Base-by-base conservation (phyloP, 2,888 invertebrate species). In the Drosophila flavopinicola region DNA sequence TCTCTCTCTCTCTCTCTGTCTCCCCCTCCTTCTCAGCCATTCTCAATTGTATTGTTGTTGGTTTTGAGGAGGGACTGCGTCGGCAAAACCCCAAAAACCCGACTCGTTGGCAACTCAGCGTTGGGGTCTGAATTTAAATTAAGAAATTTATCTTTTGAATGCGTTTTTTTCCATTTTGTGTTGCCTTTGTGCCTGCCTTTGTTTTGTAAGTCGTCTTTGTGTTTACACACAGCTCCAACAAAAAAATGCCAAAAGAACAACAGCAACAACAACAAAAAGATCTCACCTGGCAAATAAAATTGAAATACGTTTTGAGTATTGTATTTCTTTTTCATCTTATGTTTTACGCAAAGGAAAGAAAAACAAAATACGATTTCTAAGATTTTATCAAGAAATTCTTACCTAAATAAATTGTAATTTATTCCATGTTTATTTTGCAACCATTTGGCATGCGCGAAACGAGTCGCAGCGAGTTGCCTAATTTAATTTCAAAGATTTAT, bases 61-160 rank as follows among this genome's bases (percentile, higher is more conserved):
- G 11, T 17, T 33, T 52, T 32, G 44, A 11, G 9, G 53, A 20
- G 56, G 49, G 51, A 66, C 68, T 25, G 51, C 30, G 42, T 38
- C 63, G 32, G 35, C 65, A 58, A 52, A 57, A 41, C 23, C 49
- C 56, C 70, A 52, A 73, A 75, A 65, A 75, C 73, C 63, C 78
- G 72, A 65, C 56, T 77, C 59, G 56, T 52, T 74, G 68, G 24
- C 68, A 75, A 75, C 58, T 57, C 72, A 66, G 68, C 39, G 66
- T 65, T 78, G 75, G 72, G 75, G 66, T 79, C 84, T 87, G 84
- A 86, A 85, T 85, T 87, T 85, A 85, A 87, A 85, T 85, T 85
- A 85, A 85, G 88, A 88, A 85, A 85, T 85, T 75, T 86, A 84
- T 87, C 88, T 87, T 85, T 77, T 74, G 80, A 72, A 78, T 85